These are phyloP conservation scores for Heteropelma amictum DNA, from an alignment of 2,888 invertebrate species.

Conservation along the genomic window DNA sequence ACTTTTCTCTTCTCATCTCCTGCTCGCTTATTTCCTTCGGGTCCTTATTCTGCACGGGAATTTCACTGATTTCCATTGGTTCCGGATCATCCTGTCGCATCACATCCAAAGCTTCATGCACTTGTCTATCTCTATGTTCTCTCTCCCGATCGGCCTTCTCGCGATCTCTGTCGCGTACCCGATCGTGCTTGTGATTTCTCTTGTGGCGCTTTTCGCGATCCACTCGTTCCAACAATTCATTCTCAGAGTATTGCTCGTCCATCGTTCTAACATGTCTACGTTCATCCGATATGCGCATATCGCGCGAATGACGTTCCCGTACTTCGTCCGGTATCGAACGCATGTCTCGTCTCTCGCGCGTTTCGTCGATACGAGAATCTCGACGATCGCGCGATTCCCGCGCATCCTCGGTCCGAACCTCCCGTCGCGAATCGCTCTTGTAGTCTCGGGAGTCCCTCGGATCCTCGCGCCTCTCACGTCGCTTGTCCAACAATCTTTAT, in stretches of 20 bases:
- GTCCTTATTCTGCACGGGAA: constrained; percentile 72
- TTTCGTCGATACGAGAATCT: constrained; percentile 70
- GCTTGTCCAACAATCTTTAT: constrained; percentile 74
- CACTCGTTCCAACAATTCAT: constrained; percentile 67
- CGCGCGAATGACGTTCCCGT: constrained; percentile 68
- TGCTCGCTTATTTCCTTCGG: constrained; percentile 76
- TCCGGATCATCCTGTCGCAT: constrained; percentile 75
- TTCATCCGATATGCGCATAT: constrained; percentile 61
- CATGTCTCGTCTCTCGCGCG: constrained; percentile 72
- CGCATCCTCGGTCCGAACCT: constrained; percentile 68
- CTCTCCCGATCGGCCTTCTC: constrained; percentile 71
- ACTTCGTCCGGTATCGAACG: constrained; percentile 65
- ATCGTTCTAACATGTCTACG: constrained; percentile 66
- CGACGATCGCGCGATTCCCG: constrained; percentile 68
- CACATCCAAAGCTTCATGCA: constrained; percentile 71
- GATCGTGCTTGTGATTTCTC: constrained; percentile 80
- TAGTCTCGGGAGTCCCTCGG: constrained; percentile 71
- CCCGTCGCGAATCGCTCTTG: constrained; percentile 70
- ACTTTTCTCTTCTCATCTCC: constrained; percentile 80
- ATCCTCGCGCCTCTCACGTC: constrained; percentile 75
- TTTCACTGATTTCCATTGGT: constrained; percentile 69
- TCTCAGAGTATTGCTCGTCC: constrained; percentile 69
- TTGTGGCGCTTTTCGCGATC: constrained; percentile 73
- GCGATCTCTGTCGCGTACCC: constrained; percentile 79
- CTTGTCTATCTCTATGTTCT: constrained; percentile 71